A percentile compares a stretch with the other conserved stretches of the same genome.
Evolutionary conservation across 2,797 vertebrate species (phyloP).

Genomic region (Argyrosomus regius): DNA sequence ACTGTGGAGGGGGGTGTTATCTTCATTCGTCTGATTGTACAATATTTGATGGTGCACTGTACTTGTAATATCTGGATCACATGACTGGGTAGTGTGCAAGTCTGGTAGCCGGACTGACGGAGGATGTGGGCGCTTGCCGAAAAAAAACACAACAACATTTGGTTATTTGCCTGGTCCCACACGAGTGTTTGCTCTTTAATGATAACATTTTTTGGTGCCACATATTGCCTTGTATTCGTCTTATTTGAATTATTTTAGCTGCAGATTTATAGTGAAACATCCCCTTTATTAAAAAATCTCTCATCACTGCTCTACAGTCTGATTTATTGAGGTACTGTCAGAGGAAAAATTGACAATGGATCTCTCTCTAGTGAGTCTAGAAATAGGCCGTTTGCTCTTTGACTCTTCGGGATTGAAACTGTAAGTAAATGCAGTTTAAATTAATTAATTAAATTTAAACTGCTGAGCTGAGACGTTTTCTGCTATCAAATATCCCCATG

Average conservation of each 20-base stretch:
- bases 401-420: background rate
- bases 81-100: slow-evolving; percentile 1
- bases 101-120: slow-evolving; percentile 31
- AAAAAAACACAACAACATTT: slow-evolving; percentile 29
- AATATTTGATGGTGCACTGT: slow-evolving; percentile 12
- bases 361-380: background rate
- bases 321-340: background rate
- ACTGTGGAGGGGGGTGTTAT: slow-evolving; percentile 13
- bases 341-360: background rate
- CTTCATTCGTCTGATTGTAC: slow-evolving; percentile 8
- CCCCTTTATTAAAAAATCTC: background rate
- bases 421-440: too few species aligned
- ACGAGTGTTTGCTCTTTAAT: slow-evolving; percentile 30
- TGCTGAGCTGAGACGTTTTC: background rate
- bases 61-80: slow-evolving; percentile 30
- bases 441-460: too few species aligned
- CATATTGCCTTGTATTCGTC: background rate
- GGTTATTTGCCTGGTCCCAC: slow-evolving; percentile 48
- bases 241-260: background rate
- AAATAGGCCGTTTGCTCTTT: background rate
- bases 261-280: background rate
- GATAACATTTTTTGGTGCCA: background rate
- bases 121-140: slow-evolving; percentile 19
- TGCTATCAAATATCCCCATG: background rate
- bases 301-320: background rate